Evolutionary conservation across 2,888 invertebrate species (phyloP).

Genomic region (Blastobasis adustella): DNA sequence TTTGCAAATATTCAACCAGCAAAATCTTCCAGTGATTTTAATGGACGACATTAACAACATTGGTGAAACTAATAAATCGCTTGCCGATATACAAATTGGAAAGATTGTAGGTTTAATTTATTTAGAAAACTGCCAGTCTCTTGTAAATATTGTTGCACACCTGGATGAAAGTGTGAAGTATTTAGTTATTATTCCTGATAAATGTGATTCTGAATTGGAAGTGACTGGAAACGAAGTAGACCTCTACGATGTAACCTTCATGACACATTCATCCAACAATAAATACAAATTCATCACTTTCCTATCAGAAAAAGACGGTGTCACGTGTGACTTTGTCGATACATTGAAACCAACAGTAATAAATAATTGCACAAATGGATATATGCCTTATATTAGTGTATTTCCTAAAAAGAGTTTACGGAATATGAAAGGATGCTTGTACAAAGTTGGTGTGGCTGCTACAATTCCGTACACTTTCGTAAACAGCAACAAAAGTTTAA

Average conservation of each 20-base stretch:
- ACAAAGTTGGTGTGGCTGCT: slow-evolving; percentile 40
- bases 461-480: slow-evolving; percentile 39
- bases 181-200: slow-evolving; percentile 22
- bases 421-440: slow-evolving; percentile 41
- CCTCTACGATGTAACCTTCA: slow-evolving; percentile 30
- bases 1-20: no score
- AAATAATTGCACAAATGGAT: slow-evolving; percentile 31
- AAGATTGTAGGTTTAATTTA: slow-evolving; percentile 20
- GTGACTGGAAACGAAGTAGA: slow-evolving; percentile 19
- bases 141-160: slow-evolving; percentile 12
- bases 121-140: slow-evolving; percentile 20
- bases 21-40: no score
- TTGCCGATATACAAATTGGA: slow-evolving; percentile 1
- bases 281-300: slow-evolving; percentile 23
- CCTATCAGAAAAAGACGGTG: slow-evolving; percentile 29
- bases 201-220: slow-evolving; percentile 16
- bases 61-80: no score
- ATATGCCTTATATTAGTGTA: slow-evolving; percentile 12
- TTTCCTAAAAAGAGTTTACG: slow-evolving; percentile 33
- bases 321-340: slow-evolving; percentile 25
- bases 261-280: slow-evolving; percentile 17
- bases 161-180: slow-evolving; percentile 24
- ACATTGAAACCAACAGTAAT: slow-evolving; percentile 18
- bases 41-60: no score
- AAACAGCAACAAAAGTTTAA: slow-evolving; percentile 22